Conservation (phyloP, 2,797 vertebrate genomes). For the Danio tinwini region DNA sequence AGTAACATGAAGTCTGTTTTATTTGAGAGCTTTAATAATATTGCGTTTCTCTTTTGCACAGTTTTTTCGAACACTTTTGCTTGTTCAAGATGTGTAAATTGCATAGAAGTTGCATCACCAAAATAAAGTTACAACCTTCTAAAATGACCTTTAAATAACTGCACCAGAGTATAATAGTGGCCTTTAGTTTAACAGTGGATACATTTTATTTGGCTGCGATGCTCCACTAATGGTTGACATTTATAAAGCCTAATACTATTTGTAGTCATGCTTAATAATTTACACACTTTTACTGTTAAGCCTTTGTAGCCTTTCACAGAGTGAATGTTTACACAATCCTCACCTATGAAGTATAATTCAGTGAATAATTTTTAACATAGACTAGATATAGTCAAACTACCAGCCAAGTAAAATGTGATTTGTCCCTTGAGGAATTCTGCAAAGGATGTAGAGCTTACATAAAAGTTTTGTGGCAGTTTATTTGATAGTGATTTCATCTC, state of each 20-base stretch:
- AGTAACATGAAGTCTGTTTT: too few species aligned
- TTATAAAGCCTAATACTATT: not conserved
- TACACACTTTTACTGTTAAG: not conserved
- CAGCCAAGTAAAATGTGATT: not conserved
- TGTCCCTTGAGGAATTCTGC: not conserved
- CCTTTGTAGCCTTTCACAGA: slow-evolving; percentile 6
- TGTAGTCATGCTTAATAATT: slow-evolving; percentile 13
- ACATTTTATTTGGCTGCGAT: not conserved
- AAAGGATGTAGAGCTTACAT: not conserved
- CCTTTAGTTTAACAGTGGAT: not conserved
- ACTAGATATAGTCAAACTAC: not conserved
- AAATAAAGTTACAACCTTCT: slow-evolving; percentile 1
- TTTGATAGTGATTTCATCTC: not conserved
- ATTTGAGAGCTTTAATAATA: too few species aligned
- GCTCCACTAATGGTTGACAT: slow-evolving; percentile 1
- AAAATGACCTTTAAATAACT: not conserved
- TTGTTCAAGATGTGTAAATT: not conserved
- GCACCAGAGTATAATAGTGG: not conserved
- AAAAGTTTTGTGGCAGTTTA: slow-evolving; percentile 2
- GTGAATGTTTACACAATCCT: slow-evolving; percentile 11
- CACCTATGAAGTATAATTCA: not conserved
- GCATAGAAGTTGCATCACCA: slow-evolving; percentile 3
- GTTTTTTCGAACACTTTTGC: too few species aligned
- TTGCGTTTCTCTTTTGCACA: too few species aligned
- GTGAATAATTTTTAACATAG: not conserved